A percentile compares a stretch with the other conserved stretches of the same genome.
These are phyloP conservation scores for Stichopus chloronotus DNA, from an alignment of 35 echinoderm and acorn worm species.

Conservation along the genomic window DNA sequence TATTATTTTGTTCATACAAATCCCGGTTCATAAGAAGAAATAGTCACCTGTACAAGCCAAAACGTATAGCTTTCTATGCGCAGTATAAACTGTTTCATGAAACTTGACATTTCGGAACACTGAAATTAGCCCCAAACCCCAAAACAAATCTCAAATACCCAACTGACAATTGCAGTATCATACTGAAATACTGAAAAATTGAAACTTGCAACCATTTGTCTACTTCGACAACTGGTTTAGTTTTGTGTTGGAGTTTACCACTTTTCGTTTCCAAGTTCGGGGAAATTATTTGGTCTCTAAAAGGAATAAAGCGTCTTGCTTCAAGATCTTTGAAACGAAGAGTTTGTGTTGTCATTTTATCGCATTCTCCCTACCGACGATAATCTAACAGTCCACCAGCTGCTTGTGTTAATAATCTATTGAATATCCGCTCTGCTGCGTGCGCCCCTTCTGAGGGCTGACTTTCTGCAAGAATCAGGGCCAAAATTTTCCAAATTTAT, in stretches of 20 bases:
- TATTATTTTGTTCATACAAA: too few species aligned
- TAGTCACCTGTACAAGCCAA: too few species aligned
- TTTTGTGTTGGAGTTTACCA: background rate
- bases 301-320: slow-evolving; percentile 8
- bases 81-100: background rate
- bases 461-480: slow-evolving; percentile 20
- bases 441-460: background rate
- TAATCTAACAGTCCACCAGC: background rate
- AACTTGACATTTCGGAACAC: slow-evolving; percentile 4
- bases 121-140: background rate
- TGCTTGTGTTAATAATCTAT: slow-evolving; percentile 27
- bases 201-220: background rate
- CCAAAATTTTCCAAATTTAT: slow-evolving; percentile 8
- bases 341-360: slow-evolving; percentile 10
- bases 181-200: slow-evolving; percentile 8
- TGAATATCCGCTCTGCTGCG: slow-evolving; percentile 1
- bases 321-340: slow-evolving; percentile 12
- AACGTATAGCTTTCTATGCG: background rate
- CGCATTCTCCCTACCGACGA: slow-evolving; percentile 8
- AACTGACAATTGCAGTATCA: background rate
- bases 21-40: too few species aligned
- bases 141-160: background rate
- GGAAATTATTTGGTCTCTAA: background rate
- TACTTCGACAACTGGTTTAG: slow-evolving; percentile 3
- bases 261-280: background rate